Evolutionary conservation across 2,797 vertebrate genomes (phyloP).

Genomic region (Carapus acus): DNA sequence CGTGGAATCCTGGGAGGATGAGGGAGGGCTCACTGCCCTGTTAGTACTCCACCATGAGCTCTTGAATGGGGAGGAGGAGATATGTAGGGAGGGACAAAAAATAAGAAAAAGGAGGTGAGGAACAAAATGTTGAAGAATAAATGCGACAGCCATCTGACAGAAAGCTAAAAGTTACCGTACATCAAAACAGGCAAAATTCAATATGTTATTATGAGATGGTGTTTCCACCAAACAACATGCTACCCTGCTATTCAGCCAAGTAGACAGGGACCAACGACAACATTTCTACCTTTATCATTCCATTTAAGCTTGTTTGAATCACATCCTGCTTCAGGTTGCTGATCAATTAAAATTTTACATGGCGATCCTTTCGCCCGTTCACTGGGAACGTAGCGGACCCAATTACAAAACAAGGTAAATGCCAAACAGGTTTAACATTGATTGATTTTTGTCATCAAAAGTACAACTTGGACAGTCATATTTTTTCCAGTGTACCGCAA

Average conservation of each 20-base stretch:
- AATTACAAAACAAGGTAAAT: too few relatives aligned
- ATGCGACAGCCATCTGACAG: slow-evolving; percentile 48
- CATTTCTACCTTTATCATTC: too few relatives aligned
- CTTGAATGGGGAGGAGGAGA: slow-evolving; percentile 72
- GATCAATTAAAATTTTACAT: too few relatives aligned
- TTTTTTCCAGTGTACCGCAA: too few relatives aligned
- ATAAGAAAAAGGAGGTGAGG: slow-evolving; percentile 2
- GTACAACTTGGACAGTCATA: too few relatives aligned
- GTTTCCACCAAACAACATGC: slow-evolving; percentile 29
- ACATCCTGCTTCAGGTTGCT: too few relatives aligned
- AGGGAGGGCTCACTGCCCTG: slow-evolving; percentile 89
- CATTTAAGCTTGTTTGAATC: too few relatives aligned
- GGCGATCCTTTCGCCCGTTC: too few relatives aligned
- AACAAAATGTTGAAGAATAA: slow-evolving; percentile 56
- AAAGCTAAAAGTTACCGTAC: slow-evolving; percentile 22
- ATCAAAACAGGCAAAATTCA: slow-evolving; percentile 10
- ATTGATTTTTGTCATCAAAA: too few relatives aligned
- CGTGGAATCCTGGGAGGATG: slow-evolving; percentile 89
- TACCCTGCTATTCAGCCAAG: neutral
- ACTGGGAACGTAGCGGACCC: too few relatives aligned
- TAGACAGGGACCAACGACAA: too few relatives aligned
- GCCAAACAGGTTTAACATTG: too few relatives aligned
- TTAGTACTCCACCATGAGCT: slow-evolving; percentile 92
- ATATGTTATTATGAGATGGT: slow-evolving; percentile 10
- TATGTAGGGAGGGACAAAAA: slow-evolving; percentile 1